Percentiles rank a stretch among this genome's conserved stretches.
Conservation (phyloP, 2,888 invertebrate species). For the Phyllotreta striolata region DNA sequence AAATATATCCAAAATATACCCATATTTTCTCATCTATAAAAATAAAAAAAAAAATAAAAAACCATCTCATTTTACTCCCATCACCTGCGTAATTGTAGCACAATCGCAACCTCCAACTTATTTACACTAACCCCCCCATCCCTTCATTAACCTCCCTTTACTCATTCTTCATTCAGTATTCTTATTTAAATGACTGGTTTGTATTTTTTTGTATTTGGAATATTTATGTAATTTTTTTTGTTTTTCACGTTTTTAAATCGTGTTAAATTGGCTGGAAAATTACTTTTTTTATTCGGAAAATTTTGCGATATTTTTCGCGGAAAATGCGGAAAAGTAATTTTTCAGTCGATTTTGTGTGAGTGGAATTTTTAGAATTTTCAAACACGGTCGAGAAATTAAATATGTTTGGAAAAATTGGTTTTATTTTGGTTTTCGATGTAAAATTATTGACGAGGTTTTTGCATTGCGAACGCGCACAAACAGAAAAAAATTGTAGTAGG, state of each 20-base stretch:
- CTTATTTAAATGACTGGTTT: constrained; percentile 19
- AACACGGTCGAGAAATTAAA: constrained; percentile 13
- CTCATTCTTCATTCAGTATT: constrained; percentile 11
- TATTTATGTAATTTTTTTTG: constrained; percentile 25
- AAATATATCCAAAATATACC: too few species aligned
- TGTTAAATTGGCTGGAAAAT: background rate
- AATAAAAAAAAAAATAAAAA: too few species aligned
- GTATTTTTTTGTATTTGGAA: constrained; percentile 17
- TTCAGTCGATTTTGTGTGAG: background rate
- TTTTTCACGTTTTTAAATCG: background rate
- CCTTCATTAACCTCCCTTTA: constrained; percentile 11
- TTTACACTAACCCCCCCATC: background rate
- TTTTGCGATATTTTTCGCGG: constrained; percentile 7
- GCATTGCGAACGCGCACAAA: constrained; percentile 35
- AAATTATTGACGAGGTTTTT: constrained; percentile 49
- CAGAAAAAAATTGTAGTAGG: constrained; percentile 29
- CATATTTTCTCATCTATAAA: too few species aligned
- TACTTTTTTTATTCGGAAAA: constrained; percentile 6
- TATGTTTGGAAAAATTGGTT: constrained; percentile 37
- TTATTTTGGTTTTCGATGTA: constrained; percentile 48
- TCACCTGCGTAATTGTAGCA: too few species aligned
- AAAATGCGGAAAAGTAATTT: constrained; percentile 5
- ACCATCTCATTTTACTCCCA: too few species aligned
- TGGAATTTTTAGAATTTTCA: constrained; percentile 10
- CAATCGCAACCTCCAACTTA: too few species aligned